phyloP scores from a whole-genome alignment of 1,140 invertebrate genomes.

The Zaprionus nigranus region DNA sequence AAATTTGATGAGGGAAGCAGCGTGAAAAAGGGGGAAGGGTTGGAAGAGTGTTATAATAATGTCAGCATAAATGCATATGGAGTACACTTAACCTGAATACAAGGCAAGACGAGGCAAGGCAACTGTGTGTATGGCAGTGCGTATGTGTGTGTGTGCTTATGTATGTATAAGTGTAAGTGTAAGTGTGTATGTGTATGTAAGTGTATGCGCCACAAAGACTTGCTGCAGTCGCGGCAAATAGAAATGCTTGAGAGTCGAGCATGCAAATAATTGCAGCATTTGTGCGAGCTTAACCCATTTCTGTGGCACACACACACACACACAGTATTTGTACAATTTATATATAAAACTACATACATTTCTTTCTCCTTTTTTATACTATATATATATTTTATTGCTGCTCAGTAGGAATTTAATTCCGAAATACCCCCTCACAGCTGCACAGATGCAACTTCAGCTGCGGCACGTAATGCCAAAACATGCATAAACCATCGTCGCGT shows the following conservation, averaged over 20 bases:
- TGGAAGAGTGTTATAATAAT: slow-evolving; percentile 64
- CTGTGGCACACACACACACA: slow-evolving; percentile 30
- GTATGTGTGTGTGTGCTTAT: not conserved
- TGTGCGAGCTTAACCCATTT: slow-evolving; percentile 76
- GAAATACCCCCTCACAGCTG: slow-evolving; percentile 54
- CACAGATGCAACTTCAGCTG: slow-evolving; percentile 29
- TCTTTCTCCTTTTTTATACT: slow-evolving; percentile 13
- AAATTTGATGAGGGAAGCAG: slow-evolving; percentile 20
- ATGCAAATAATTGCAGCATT: slow-evolving; percentile 78
- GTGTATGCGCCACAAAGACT: slow-evolving; percentile 23
- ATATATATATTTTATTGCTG: slow-evolving; percentile 26
- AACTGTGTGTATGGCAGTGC: slow-evolving; percentile 1
- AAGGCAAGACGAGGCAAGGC: slow-evolving; percentile 38
- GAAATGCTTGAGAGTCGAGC: slow-evolving; percentile 62
- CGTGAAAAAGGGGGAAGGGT: not conserved
- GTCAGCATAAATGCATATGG: slow-evolving; percentile 79
- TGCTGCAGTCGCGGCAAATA: slow-evolving; percentile 34
- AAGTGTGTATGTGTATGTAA: not conserved
- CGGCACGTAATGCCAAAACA: slow-evolving; percentile 77
- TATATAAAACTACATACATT: slow-evolving; percentile 5
- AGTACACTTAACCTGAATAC: slow-evolving; percentile 75
- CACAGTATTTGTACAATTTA: not conserved
- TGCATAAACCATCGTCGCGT: slow-evolving; percentile 78
- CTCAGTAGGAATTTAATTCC: slow-evolving; percentile 64
- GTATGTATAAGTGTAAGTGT: not conserved